A percentile compares a stretch with the other conserved stretches of the same genome.
Conservation (phyloP, 2,888 invertebrate genomes). For the Malthinus flaveolus region DNA sequence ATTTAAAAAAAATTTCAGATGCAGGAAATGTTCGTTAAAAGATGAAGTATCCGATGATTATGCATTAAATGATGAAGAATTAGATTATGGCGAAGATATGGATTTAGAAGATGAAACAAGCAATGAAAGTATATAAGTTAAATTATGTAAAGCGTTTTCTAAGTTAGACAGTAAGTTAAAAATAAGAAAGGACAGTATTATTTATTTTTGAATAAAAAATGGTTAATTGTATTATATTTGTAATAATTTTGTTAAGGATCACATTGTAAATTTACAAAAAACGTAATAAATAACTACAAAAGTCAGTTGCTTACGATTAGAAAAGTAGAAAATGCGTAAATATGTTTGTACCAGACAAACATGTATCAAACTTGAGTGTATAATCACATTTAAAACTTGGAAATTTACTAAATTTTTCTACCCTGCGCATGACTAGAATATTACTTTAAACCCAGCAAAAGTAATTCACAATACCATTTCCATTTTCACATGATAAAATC, state of each 20-base stretch:
- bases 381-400: no score
- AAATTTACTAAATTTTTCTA: no score
- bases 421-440: conserved; percentile 12
- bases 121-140: conserved; percentile 20
- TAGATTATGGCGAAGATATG: conserved; percentile 65
- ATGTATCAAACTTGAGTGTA: not conserved
- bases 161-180: not conserved
- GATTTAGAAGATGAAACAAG: conserved; percentile 52
- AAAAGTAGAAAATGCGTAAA: conserved; percentile 34
- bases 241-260: not conserved
- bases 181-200: conserved; percentile 1
- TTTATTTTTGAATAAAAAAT: conserved; percentile 4
- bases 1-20: conserved; percentile 50
- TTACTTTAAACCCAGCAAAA: no score
- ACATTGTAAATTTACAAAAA: conserved; percentile 14
- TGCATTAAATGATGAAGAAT: conserved; percentile 63
- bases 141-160: not conserved
- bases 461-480: no score
- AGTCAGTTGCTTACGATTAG: conserved; percentile 15
- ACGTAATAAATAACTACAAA: conserved; percentile 23
- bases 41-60: conserved; percentile 59
- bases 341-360: conserved; percentile 37
- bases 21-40: conserved; percentile 64
- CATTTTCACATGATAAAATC: no score
- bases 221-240: conserved; percentile 8